Percentiles rank a stretch among this genome's conserved stretches.
Conservation (phyloP, 2,113 vertebrate species). For the Piprites chloris region DNA sequence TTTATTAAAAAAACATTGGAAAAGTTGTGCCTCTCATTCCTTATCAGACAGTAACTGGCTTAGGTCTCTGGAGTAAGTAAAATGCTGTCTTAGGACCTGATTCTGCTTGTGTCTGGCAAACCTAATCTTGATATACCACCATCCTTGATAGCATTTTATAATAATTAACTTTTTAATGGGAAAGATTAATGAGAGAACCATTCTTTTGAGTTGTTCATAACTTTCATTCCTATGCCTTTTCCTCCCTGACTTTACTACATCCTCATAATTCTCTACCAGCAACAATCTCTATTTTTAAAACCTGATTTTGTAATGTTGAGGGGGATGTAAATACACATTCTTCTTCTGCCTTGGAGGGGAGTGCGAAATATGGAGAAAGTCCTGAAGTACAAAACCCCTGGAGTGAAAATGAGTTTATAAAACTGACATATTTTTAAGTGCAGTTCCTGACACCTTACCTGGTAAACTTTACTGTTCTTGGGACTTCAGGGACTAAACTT, state of each 20-base stretch:
- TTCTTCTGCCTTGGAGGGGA: background rate
- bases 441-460: background rate
- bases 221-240: background rate
- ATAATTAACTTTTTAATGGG: background rate
- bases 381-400: background rate
- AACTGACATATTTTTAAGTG: background rate
- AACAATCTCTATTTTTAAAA: background rate
- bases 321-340: background rate
- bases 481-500: constrained; percentile 68
- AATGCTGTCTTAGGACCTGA: background rate
- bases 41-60: background rate
- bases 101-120: background rate
- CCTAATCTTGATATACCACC: background rate
- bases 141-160: background rate
- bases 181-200: background rate
- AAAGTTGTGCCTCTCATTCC: background rate
- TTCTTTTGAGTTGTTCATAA: background rate
- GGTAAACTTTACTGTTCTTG: background rate
- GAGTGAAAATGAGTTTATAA: background rate
- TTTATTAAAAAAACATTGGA: background rate
- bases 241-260: background rate
- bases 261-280: background rate
- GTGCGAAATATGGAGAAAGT: background rate
- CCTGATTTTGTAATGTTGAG: background rate
- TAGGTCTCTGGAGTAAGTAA: background rate